Percentiles rank a stretch among this genome's conserved stretches.
Conservation (phyloP, 30 jellyfish, hydroid and myxozoan species). For the Cassiopea andromeda region DNA sequence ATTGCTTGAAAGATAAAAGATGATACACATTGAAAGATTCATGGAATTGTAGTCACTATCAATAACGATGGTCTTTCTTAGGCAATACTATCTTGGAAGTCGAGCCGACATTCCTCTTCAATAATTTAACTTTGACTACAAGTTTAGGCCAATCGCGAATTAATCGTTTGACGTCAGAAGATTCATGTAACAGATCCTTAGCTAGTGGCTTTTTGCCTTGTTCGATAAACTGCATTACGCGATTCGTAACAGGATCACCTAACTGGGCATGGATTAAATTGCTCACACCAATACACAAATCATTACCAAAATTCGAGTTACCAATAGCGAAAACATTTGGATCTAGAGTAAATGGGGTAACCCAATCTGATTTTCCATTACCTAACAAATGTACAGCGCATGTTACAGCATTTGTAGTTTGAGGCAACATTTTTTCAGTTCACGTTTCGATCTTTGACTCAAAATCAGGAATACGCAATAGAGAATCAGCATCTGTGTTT, state of each 20-base stretch:
- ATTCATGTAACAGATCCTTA: background rate
- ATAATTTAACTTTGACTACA: background rate
- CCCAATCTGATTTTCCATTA: conserved; percentile 9
- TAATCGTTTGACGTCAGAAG: background rate
- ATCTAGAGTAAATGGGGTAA: background rate
- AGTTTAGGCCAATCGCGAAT: background rate
- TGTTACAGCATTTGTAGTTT: conserved; percentile 1
- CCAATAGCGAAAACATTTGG: background rate
- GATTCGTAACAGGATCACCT: background rate
- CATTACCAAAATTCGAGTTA: background rate
- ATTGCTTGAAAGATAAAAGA: too few relatives aligned
- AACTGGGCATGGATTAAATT: background rate
- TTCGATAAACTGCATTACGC: background rate
- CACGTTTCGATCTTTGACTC: conserved; percentile 19
- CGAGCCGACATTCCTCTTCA: background rate
- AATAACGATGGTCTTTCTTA: background rate
- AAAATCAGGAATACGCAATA: conserved; percentile 21
- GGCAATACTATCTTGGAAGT: background rate
- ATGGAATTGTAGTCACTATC: too few relatives aligned
- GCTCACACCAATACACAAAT: background rate
- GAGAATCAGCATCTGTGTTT: background rate
- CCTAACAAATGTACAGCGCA: background rate
- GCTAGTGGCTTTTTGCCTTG: background rate
- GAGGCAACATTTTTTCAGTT: conserved; percentile 10
- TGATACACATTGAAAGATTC: too few relatives aligned